Evolutionary conservation across 2,113 vertebrate species (phyloP), one percentile per base, ranked within the genome.

Genomic region (Prunella himalayana): DNA sequence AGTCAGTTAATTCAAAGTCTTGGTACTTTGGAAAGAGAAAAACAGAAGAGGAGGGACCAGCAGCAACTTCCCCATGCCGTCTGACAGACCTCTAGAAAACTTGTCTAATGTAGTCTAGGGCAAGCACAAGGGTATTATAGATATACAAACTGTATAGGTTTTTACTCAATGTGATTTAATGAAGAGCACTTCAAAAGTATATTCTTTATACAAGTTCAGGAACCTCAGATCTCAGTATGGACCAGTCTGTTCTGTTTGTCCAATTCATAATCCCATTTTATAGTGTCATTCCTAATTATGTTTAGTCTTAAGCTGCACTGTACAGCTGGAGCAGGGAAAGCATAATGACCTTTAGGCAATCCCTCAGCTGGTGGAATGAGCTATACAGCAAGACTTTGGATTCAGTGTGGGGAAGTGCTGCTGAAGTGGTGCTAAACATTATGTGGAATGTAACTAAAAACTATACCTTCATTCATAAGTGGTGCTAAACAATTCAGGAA

Each of bases 241-340:
- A 56, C n/a, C 50, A 45, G 31, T 50, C 39, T 77, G 44, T 28
- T 73, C 31, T 10, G 1, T 63, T 57, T 0, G 0, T 39, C 72
- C 31, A 69, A 65, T 35, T 47, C 19, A 35, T 27, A 24, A 63
- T 33, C n/a, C 37, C 28, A 21, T 65, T 70, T 86, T 39, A 27
- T 3, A 72, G 18, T 0, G 0, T 23, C 66, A 33, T 23, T 82
- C 35, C 24, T 56, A 71, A 44, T 27, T 41, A 39, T 1, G 20
- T 22, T 45, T 13, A 19, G n/a, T 11, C 8, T 33, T 37, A 53
- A 35, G 28, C 47, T 72, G 57, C 28, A 17, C 19, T 30, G 33
- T 33, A 57, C 15, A 75, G 68, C 77, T 51, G 41, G 27, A 31
- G 18, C 49, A 88, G 41, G 35, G 35, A 39, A 61, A 91, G 47